Base-by-base conservation (phyloP, 2,797 vertebrate genomes). In the Danio albolineatus region DNA sequence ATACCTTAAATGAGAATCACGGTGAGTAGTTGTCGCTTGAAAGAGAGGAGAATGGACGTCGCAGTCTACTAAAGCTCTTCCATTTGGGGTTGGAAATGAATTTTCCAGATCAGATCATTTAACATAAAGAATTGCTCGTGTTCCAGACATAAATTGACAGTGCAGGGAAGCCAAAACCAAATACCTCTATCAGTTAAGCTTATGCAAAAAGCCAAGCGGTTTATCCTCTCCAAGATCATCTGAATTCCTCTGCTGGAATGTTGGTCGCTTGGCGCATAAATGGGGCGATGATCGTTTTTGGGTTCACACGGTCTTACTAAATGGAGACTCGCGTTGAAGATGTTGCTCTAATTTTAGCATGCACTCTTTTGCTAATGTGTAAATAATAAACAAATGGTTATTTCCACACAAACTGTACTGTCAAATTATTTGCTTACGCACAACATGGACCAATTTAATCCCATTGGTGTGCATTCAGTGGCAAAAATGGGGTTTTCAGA, bases 331-430 rank as follows among this genome's bases (percentile, higher is more conserved):
- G 19, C 10, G 5, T 39, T 78, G 41, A 77, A 81, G 48, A 73
- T 57, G 70, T 76, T 77, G 66, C 59, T 67, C 43, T 73, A 81
- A 28, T 46, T 73, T 51, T 72, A 79, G 78, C 75, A 72, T 78
- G 61, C 39, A 41, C 17, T 62, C 60, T 80, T 76, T 73, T 78
- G 70, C 59, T 59, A 88, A 88, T 87, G 79, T 85, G 85, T 88
- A 90, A 84, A 89, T 14, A 91, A 88, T 92, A 90, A 92, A 93
- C 85, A 88, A 86, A 57, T 12, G 10, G 41, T 51, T 28, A 87
- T 92, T 91, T 91, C 88, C 83, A 53, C 90, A 89, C 87, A 88
- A 87, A 88, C 84, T 65, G 16, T 19, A 21, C 39, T 44, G 28
- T 43, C 13, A 60, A 57, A 67, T 74, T 73, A 60, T 41, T 54